Conservation (phyloP, 1,140 invertebrate species). For the Magallana gigas region DNA sequence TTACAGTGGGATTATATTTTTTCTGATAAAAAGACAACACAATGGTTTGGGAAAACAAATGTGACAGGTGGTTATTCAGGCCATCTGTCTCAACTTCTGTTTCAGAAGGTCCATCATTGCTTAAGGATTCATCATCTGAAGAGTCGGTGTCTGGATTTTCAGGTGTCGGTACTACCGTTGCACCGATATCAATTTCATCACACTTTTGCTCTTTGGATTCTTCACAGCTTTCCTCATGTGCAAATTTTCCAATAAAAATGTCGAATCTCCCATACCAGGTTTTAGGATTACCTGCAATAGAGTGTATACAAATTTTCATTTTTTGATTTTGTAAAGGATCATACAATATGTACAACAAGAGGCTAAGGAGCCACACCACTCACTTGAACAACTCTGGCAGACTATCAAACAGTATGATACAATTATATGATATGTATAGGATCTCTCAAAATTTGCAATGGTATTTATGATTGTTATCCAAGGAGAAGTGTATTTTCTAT, state of each 20-base stretch:
- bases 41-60: conserved; percentile 2
- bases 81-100: background rate
- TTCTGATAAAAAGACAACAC: conserved; percentile 7
- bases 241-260: background rate
- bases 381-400: too few relatives aligned
- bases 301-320: too few relatives aligned
- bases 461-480: too few relatives aligned
- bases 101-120: background rate
- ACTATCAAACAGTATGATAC: background rate
- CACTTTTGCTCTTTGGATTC: background rate
- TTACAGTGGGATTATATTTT: background rate
- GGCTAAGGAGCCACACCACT: too few relatives aligned
- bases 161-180: background rate
- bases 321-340: background rate
- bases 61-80: background rate
- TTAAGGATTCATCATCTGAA: background rate
- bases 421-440: too few relatives aligned
- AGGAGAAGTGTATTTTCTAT: too few relatives aligned
- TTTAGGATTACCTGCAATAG: background rate
- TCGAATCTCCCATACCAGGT: conserved; percentile 2
- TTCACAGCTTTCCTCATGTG: background rate
- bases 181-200: background rate
- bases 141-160: background rate
- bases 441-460: too few relatives aligned
- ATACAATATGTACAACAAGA: background rate